These are phyloP conservation scores for Drosophila saltans DNA, from an alignment of 1,140 invertebrate genomes.

Conservation along the genomic window DNA sequence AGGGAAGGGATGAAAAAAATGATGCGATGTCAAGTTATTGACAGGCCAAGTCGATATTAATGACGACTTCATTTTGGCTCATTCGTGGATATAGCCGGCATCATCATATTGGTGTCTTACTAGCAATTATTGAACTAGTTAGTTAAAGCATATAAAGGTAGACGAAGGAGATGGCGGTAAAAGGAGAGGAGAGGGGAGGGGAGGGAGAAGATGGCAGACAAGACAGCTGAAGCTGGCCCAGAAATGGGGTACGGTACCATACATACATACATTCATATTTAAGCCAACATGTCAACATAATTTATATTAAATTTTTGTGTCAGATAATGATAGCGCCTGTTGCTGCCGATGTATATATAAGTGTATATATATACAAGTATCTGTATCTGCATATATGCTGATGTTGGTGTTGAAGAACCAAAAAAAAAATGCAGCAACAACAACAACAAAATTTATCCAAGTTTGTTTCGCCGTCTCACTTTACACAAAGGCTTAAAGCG, in stretches of 20 bases:
- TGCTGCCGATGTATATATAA: constrained; percentile 32
- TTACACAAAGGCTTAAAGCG: constrained; percentile 29
- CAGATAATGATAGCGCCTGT: constrained; percentile 81
- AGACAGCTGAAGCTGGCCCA: constrained; percentile 20
- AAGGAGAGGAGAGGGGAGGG: too few relatives aligned
- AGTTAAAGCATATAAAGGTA: constrained; percentile 15
- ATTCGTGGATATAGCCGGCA: constrained; percentile 46
- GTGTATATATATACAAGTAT: constrained; percentile 6
- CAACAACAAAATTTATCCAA: background rate
- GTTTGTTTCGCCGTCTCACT: constrained; percentile 18
- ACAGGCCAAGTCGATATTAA: constrained; percentile 78
- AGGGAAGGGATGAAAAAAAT: constrained; percentile 48
- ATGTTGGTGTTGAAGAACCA: constrained; percentile 15
- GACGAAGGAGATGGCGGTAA: too few relatives aligned
- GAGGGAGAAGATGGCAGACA: background rate
- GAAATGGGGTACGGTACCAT: constrained; percentile 2
- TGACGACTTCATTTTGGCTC: constrained; percentile 72
- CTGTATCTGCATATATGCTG: constrained; percentile 14
- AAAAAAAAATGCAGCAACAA: constrained; percentile 25
- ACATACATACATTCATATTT: constrained; percentile 55
- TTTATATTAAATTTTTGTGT: constrained; percentile 83
- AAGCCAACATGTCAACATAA: constrained; percentile 82
- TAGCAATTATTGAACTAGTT: constrained; percentile 76
- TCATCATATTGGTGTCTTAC: constrained; percentile 54
- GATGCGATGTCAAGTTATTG: constrained; percentile 80